Evolutionary conservation across 2,797 vertebrate species (phyloP), one percentile per base, ranked within the genome.

Genomic region (Tragopan temminckii): DNA sequence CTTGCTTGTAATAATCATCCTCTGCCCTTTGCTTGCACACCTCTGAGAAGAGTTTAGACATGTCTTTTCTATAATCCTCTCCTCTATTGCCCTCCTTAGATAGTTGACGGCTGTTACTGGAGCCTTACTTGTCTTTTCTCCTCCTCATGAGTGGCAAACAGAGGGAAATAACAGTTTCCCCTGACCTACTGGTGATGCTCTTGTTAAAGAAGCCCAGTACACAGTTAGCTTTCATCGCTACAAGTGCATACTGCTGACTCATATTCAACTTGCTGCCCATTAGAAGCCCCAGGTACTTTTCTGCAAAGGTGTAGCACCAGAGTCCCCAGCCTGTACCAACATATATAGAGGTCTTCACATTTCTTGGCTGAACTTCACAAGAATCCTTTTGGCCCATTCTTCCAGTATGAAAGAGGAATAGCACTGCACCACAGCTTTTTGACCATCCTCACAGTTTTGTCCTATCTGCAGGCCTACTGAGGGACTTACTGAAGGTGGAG

Each of bases 311-410:
- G n/a, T 3, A 3, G 24, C 71, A 20, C 42, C 48, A 69, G 36
- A 29, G 31, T 20, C 24, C 72, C 24, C n/a, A 77, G 38, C 6
- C 25, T 76, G 8, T 15, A 42, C 4, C 18, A 80, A 52, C 4
- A 42, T 19, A 23, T 0, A 8, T 53, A 8, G 19, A 75, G 24
- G 31, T 67, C 70, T 88, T 88, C 4, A 0, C 42, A n/a, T 85
- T 59, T 67, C n/a, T 63, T 80, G 33, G 3, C 24, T 53, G 53
- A 62, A 81, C 2, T 50, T 58, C 29, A 18, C 14, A 43, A 14
- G 31, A 74, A 45, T 11, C 2, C 11, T 59, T 61, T 52, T 17
- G 6, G 12, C 7, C 9, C 0, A 0, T 62, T 81, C 13, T 31
- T 43, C 11, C 5, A 5, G 17, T 58, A 23, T 69, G 31, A 69